Evolutionary conservation across 2,797 vertebrate species (phyloP), one percentile per base, ranked within the genome.

Genomic region (Platalea minor): DNA sequence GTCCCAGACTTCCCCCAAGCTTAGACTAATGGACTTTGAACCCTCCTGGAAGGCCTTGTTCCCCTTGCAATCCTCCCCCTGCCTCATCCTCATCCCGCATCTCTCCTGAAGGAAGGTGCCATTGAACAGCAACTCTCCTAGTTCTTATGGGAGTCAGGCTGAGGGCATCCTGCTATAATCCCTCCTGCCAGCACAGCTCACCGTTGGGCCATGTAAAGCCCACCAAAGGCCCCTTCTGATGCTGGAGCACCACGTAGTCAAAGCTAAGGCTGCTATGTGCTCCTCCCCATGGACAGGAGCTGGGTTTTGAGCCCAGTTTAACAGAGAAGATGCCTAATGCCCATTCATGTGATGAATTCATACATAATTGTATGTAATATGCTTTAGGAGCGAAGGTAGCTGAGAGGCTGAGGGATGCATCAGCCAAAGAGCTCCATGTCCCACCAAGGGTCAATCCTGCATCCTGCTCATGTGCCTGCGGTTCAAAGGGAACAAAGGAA

Each of bases 341-440:
- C 37, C 46, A 33, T 54, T 63, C 48, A 8, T 1, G 25, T 8
- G 81, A 77, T 59, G 39, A 67, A 46, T 53, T 61, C 3, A 7
- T 25, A 6, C 8, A 3, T 2, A 12, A 25, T 15, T 31, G 1
- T 7, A 37, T 11, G 45, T 7, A 23, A 51, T 6, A 1, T 0
- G 2, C 39, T 43, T 39, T 5, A 6, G 13, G 57, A 68, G 29
- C 0, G 2, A 45, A 43, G 37, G 23, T 13, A 56, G 5, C 17
- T 6, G 14, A 8, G 57, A 33, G 67, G 63, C 29, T 21, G 65
- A 53, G 63, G n/a, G 63, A 19, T 31, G 53, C 72, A 48, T 11
- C 78, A 63, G 51, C 54, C 20, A 31, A 5, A 26, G 68, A 59
- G 39, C 80, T 60, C 25, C 77, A 48, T 5, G 0, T 45, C 74